These are phyloP conservation scores for Platichthys flesus DNA, from an alignment of 2,113 vertebrate genomes.

Conservation along the genomic window DNA sequence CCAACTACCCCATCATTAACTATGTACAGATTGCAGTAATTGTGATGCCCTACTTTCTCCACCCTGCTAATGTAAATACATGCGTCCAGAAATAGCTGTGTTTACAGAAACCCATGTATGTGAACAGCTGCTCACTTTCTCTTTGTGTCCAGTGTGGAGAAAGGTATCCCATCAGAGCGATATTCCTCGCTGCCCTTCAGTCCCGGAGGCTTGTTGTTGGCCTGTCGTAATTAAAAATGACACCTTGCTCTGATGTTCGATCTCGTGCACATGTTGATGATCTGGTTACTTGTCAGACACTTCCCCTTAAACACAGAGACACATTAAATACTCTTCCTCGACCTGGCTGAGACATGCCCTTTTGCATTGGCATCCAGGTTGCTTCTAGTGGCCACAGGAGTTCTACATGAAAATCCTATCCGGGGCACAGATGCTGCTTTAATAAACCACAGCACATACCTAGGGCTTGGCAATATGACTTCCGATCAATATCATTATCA, in stretches of 20 bases:
- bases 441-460: too few species aligned
- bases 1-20: too few species aligned
- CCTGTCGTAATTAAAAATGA: constrained; percentile 60
- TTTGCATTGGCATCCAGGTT: constrained; percentile 15
- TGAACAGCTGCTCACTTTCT: constrained; percentile 56
- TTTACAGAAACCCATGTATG: constrained; percentile 7
- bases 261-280: constrained; percentile 5
- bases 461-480: too few species aligned
- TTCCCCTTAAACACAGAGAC: constrained; percentile 3
- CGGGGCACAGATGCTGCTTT: too few species aligned
- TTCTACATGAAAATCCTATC: constrained; percentile 10
- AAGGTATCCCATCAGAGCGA: constrained; percentile 45
- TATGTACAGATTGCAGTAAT: neutral
- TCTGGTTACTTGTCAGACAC: constrained; percentile 18
- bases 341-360: neutral
- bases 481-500: too few species aligned
- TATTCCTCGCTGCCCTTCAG: constrained; percentile 32
- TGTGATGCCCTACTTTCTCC: constrained; percentile 22
- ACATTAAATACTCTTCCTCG: neutral
- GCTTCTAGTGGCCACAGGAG: constrained; percentile 23
- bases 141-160: constrained; percentile 20
- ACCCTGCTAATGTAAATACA: neutral
- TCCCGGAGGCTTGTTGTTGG: constrained; percentile 17
- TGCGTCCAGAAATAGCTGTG: constrained; percentile 26
- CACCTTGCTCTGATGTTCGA: constrained; percentile 44